Evolutionary conservation across 2,797 vertebrate genomes (phyloP).

Genomic region (Enteromius afrohamiltoni): DNA sequence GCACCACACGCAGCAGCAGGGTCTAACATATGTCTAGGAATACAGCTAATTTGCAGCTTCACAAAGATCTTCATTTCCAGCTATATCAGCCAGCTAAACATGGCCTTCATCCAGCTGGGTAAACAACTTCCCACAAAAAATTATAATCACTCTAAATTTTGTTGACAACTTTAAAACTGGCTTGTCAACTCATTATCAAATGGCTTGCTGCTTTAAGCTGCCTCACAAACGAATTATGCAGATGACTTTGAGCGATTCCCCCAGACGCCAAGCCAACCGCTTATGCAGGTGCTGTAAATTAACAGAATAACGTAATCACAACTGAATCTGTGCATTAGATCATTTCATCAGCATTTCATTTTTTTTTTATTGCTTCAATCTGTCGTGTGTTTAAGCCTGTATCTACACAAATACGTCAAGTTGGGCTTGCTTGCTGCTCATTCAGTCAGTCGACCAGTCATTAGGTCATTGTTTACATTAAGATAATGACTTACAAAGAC

Average conservation of each 20-base stretch:
- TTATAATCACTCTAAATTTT: slow-evolving; percentile 13
- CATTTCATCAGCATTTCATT: background rate
- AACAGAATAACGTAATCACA: slow-evolving; percentile 23
- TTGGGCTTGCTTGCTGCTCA: background rate
- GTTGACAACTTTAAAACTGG: slow-evolving; percentile 42
- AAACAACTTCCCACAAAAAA: slow-evolving; percentile 31
- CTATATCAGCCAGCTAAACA: slow-evolving; percentile 7
- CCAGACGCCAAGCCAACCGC: background rate
- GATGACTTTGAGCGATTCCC: slow-evolving; percentile 28
- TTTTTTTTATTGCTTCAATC: slow-evolving; percentile 8
- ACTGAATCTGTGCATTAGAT: slow-evolving; percentile 20
- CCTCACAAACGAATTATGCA: slow-evolving; percentile 36
- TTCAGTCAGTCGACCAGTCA: background rate
- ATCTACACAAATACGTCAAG: background rate
- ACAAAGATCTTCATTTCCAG: slow-evolving; percentile 28
- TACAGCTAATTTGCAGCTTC: slow-evolving; percentile 14
- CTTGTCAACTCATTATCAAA: slow-evolving; percentile 47
- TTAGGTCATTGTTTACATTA: background rate
- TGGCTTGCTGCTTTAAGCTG: slow-evolving; percentile 36
- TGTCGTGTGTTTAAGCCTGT: background rate
- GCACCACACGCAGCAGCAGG: slow-evolving; percentile 13
- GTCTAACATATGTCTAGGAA: background rate
- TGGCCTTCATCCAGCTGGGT: slow-evolving; percentile 33
- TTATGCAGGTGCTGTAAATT: slow-evolving; percentile 40
- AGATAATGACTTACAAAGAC: background rate